phyloP scores from a whole-genome alignment of 2,113 vertebrate genomes.

The Phrynosoma blainvillii region DNA sequence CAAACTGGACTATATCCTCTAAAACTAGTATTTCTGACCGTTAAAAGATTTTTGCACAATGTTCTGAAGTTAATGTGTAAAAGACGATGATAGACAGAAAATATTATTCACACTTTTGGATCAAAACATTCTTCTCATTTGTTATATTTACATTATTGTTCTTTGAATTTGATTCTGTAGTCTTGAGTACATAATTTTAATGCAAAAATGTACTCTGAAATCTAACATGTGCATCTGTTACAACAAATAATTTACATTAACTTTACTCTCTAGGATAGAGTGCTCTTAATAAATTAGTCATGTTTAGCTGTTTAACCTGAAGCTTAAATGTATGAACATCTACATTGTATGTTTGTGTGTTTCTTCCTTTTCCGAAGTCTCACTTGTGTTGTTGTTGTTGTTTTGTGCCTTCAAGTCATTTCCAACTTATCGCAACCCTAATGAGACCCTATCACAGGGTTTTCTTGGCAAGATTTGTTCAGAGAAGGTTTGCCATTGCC shows the following conservation, averaged over 20 bases:
- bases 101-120: background rate
- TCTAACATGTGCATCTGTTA: background rate
- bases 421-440: too few relatives aligned
- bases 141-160: background rate
- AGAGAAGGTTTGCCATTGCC: too few relatives aligned
- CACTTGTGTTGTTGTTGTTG: too few relatives aligned
- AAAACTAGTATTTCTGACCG: background rate
- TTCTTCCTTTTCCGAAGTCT: background rate
- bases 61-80: background rate
- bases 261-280: background rate
- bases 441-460: too few relatives aligned
- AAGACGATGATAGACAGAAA: background rate
- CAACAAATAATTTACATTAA: background rate
- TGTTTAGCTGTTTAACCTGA: too few relatives aligned
- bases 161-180: constrained; percentile 4
- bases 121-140: background rate
- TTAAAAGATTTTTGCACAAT: too few relatives aligned
- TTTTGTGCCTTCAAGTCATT: too few relatives aligned
- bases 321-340: background rate
- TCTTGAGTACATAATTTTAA: background rate
- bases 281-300: background rate
- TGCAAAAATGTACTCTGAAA: background rate
- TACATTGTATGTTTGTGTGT: background rate
- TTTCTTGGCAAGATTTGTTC: too few relatives aligned
- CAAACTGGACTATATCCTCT: background rate